phyloP scores from a whole-genome alignment of 2,888 invertebrate genomes.

The Criorhina ranunculi region DNA sequence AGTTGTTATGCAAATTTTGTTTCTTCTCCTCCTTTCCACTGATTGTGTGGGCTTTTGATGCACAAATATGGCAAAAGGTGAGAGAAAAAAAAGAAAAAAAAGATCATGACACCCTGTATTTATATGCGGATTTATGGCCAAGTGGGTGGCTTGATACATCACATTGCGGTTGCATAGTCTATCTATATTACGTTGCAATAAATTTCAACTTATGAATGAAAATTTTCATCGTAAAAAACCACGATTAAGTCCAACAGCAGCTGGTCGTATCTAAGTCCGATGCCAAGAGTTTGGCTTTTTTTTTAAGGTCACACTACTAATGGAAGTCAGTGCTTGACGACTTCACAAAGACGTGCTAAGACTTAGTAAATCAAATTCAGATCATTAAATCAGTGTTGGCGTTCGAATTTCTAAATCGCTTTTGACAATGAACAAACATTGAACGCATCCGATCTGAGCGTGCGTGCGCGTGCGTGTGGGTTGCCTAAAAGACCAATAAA shows the following conservation, averaged over 20 bases:
- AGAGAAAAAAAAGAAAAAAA: conserved; percentile 65
- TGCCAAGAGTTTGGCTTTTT: conserved; percentile 10
- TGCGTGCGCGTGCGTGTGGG: conserved; percentile 49
- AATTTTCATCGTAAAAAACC: conserved; percentile 17
- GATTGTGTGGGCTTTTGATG: conserved; percentile 56
- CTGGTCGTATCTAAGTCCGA: conserved; percentile 16
- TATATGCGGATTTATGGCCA: conserved; percentile 10
- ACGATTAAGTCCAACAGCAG: conserved; percentile 33
- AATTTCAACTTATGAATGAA: conserved; percentile 46
- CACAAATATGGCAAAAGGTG: conserved; percentile 68
- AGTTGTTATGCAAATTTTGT: conserved; percentile 60
- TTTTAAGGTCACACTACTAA: conserved; percentile 44
- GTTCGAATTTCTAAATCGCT: conserved; percentile 61
- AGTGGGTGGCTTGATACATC: conserved; percentile 46
- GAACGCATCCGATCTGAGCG: conserved; percentile 59
- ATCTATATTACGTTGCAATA: not conserved
- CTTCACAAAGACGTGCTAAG: conserved; percentile 44
- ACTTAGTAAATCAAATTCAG: conserved; percentile 56
- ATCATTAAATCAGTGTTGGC: conserved; percentile 60
- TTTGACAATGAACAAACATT: conserved; percentile 68
- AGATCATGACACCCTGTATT: conserved; percentile 53
- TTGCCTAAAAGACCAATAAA: conserved; percentile 51
- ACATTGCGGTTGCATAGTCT: conserved; percentile 38
- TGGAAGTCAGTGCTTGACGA: conserved; percentile 39
- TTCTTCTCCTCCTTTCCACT: not conserved